phyloP scores from a whole-genome alignment of 2,888 invertebrate genomes.

The Listrodromus nycthemerus region DNA sequence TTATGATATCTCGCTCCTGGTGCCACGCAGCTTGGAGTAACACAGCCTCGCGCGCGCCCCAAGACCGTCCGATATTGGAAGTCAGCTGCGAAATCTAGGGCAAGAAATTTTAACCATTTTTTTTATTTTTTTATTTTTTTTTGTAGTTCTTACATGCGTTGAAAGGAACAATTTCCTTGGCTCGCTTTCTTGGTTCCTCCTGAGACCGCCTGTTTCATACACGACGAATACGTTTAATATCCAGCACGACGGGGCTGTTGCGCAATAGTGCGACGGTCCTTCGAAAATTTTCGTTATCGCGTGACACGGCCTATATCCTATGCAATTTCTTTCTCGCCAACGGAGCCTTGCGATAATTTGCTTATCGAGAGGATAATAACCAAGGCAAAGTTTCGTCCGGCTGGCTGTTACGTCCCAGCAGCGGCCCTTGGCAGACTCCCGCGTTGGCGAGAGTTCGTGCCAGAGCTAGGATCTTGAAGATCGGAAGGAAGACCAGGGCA shows the following conservation, averaged over 20 bases:
- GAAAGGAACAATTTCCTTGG: conserved; percentile 22
- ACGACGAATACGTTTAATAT: conserved; percentile 77
- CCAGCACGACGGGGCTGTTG: conserved; percentile 65
- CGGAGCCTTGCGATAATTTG: background rate
- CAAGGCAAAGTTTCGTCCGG: background rate
- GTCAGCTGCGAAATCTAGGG: conserved; percentile 71
- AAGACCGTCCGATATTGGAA: conserved; percentile 74
- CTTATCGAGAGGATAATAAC: background rate
- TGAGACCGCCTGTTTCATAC: conserved; percentile 57
- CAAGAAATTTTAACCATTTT: conserved; percentile 48
- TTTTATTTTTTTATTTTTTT: background rate
- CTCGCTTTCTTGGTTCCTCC: background rate
- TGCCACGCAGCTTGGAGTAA: conserved; percentile 41
- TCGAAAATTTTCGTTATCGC: conserved; percentile 15
- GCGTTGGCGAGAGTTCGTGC: too few relatives aligned
- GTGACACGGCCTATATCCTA: background rate
- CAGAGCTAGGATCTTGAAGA: too few relatives aligned
- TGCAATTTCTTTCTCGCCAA: background rate
- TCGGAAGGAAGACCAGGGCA: too few relatives aligned
- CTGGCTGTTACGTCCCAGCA: too few relatives aligned
- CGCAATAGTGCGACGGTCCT: background rate
- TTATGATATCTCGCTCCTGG: conserved; percentile 51
- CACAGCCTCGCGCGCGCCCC: conserved; percentile 19
- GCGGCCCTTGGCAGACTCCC: too few relatives aligned
- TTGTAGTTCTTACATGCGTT: conserved; percentile 20